Conservation (phyloP, 2,113 vertebrate species). For the Coracopsis vasa region DNA sequence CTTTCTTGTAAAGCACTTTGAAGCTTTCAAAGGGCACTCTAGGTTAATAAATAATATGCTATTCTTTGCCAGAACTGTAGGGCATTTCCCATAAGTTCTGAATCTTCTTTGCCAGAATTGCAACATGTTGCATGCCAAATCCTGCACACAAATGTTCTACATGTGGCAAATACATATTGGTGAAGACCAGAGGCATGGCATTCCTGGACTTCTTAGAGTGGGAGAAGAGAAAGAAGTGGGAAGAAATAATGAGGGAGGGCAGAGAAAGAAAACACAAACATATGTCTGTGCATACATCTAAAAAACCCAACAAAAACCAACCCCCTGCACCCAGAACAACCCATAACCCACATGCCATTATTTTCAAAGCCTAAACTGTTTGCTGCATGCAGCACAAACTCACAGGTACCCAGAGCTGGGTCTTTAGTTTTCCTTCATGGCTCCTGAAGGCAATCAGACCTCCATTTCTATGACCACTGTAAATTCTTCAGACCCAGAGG, state of each 20-base stretch:
- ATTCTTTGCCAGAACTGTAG: slow-evolving; percentile 60
- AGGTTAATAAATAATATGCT: slow-evolving; percentile 57
- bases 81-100: slow-evolving; percentile 51
- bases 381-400: not conserved
- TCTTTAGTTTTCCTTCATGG: not conserved
- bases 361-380: not conserved
- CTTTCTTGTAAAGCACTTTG: slow-evolving; percentile 59
- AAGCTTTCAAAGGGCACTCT: slow-evolving; percentile 61
- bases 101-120: slow-evolving; percentile 45
- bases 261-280: not conserved
- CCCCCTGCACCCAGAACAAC: not conserved
- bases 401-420: not conserved
- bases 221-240: not conserved
- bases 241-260: not conserved
- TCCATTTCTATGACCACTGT: not conserved
- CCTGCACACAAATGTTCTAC: slow-evolving; percentile 39
- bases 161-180: slow-evolving; percentile 6
- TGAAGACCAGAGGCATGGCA: slow-evolving; percentile 28
- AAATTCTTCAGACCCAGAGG: not conserved
- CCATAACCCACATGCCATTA: not conserved
- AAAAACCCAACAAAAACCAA: not conserved
- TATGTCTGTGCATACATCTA: not conserved
- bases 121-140: slow-evolving; percentile 51
- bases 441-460: not conserved
- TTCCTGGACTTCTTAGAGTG: slow-evolving; percentile 22